Evolutionary conservation across 2,888 invertebrate genomes (phyloP).

Genomic region (Patella pellucida): DNA sequence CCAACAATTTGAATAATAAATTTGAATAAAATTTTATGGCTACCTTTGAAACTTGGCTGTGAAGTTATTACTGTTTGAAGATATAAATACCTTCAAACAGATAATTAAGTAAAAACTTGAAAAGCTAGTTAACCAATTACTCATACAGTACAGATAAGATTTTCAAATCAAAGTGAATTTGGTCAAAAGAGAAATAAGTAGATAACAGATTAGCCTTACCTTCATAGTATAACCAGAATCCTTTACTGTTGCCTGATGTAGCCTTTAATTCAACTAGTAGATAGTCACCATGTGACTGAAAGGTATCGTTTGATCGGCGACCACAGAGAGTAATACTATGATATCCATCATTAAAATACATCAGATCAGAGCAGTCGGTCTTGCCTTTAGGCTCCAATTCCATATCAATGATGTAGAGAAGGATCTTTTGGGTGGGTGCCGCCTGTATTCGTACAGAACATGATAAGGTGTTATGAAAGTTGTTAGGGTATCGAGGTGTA

Average conservation of each 20-base stretch:
- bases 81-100: too few relatives aligned
- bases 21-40: too few relatives aligned
- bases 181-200: background rate
- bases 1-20: too few relatives aligned
- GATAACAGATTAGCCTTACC: conserved; percentile 42
- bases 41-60: too few relatives aligned
- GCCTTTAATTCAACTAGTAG: conserved; percentile 51
- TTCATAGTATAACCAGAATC: conserved; percentile 68
- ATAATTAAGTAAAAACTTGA: too few relatives aligned
- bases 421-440: conserved; percentile 51
- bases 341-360: conserved; percentile 54
- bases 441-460: conserved; percentile 53
- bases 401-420: conserved; percentile 60
- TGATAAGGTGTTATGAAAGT: conserved; percentile 37
- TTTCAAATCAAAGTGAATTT: too few relatives aligned
- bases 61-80: too few relatives aligned
- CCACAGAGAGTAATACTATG: conserved; percentile 62
- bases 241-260: conserved; percentile 50
- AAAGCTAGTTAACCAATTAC: too few relatives aligned
- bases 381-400: conserved; percentile 52
- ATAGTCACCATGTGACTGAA: conserved; percentile 44
- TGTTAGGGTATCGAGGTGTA: conserved; percentile 62
- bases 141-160: too few relatives aligned
- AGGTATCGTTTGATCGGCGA: conserved; percentile 50
- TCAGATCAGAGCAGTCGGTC: conserved; percentile 57